A percentile compares a stretch with the other conserved stretches of the same genome.
These are phyloP conservation scores for Corapipo altera DNA, from an alignment of 2,113 vertebrate species.

Conservation along the genomic window DNA sequence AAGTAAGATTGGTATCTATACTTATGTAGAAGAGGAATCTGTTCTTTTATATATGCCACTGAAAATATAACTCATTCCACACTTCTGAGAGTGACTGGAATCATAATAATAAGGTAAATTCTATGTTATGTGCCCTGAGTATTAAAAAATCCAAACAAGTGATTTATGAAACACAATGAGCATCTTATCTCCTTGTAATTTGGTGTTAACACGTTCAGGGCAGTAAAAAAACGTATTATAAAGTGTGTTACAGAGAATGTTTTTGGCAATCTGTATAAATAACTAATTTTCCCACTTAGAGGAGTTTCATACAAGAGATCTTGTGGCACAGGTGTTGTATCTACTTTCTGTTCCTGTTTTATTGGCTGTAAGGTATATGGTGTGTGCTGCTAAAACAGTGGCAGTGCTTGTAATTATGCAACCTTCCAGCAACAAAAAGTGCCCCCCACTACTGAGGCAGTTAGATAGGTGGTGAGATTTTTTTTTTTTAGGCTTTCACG, in stretches of 20 bases:
- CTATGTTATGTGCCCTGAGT: not conserved
- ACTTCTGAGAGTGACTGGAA: not conserved
- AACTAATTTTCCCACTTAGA: not conserved
- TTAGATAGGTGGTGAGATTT: not conserved
- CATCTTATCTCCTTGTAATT: not conserved
- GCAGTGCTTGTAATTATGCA: not conserved
- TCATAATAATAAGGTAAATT: not conserved
- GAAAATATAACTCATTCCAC: not conserved
- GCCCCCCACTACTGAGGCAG: not conserved
- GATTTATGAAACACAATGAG: not conserved
- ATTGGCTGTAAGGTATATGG: not conserved
- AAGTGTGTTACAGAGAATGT: rapidly evolving
- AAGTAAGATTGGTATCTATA: not conserved
- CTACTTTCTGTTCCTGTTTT: not conserved
- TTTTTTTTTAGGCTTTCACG: not conserved
- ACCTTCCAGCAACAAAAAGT: not conserved
- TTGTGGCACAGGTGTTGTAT: not conserved
- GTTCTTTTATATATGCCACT: not conserved
- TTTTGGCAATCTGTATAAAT: not conserved
- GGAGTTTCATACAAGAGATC: not conserved
- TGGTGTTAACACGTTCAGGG: not conserved
- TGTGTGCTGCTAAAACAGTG: not conserved
- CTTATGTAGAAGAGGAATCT: not conserved
- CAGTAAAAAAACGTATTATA: not conserved
- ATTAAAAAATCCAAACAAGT: not conserved